phyloP scores from a whole-genome alignment of 2,113 vertebrate species.

The Dasyornis broadbenti region DNA sequence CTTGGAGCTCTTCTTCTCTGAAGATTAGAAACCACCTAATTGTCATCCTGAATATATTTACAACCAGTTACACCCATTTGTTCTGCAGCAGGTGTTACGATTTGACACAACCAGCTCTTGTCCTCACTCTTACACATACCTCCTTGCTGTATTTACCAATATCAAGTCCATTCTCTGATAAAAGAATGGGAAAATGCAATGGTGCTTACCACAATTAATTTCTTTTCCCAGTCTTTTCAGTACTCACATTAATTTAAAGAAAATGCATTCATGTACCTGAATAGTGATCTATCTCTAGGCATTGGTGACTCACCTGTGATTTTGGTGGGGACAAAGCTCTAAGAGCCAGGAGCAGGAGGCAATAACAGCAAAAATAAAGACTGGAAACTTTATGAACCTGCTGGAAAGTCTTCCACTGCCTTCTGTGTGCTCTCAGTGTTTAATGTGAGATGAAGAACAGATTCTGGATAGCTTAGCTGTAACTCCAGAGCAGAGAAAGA shows the following conservation, averaged over 20 bases:
- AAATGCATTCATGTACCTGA: background rate
- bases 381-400: background rate
- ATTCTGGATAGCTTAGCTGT: background rate
- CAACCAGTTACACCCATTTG: background rate
- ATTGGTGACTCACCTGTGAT: background rate
- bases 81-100: background rate
- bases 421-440: background rate
- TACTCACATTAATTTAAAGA: background rate
- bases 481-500: background rate
- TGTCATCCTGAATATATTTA: background rate
- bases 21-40: slow-evolving; percentile 19
- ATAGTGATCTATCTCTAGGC: background rate
- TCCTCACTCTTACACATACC: background rate
- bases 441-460: background rate
- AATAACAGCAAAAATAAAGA: background rate
- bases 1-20: background rate
- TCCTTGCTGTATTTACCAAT: background rate
- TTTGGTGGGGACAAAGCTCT: background rate
- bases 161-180: background rate
- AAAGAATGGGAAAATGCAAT: background rate
- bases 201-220: background rate
- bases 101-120: background rate
- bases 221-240: background rate
- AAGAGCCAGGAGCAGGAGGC: background rate
- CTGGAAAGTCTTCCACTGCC: background rate